These are phyloP conservation scores for Menidia beryllina DNA, from an alignment of 2,113 vertebrate genomes.

Conservation along the genomic window DNA sequence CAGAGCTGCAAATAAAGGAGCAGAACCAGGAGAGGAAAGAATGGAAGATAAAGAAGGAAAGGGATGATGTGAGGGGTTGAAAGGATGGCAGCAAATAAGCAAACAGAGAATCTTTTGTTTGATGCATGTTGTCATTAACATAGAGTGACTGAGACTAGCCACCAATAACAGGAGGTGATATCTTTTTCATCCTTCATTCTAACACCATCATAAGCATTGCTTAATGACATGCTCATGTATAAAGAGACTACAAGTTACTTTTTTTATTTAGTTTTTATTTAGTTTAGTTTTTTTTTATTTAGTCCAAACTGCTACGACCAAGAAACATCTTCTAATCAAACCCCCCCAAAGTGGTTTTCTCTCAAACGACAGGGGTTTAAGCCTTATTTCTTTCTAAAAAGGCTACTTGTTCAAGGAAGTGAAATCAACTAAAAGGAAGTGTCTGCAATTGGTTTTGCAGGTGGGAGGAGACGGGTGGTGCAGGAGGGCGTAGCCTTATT, in stretches of 20 bases:
- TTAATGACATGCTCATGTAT: constrained; percentile 15
- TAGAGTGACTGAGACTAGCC: constrained; percentile 22
- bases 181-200: constrained; percentile 2
- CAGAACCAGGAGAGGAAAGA: constrained; percentile 27
- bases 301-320: not conserved
- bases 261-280: too few relatives aligned
- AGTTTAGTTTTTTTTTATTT: not conserved
- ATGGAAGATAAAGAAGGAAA: constrained; percentile 19
- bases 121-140: constrained; percentile 34
- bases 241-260: constrained; percentile 6
- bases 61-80: constrained; percentile 6
- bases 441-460: constrained; percentile 20
- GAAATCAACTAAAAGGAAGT: constrained; percentile 49
- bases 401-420: constrained; percentile 25
- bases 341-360: not conserved
- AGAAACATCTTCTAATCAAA: not conserved
- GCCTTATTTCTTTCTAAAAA: not conserved
- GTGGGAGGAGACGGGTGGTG: constrained; percentile 20
- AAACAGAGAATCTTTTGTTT: constrained; percentile 70
- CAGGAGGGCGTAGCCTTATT: not conserved
- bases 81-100: constrained; percentile 50
- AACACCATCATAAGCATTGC: constrained; percentile 8
- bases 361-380: constrained; percentile 2
- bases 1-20: constrained; percentile 46
- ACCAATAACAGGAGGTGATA: constrained; percentile 33